A percentile compares a stretch with the other conserved stretches of the same genome.
Conservation (phyloP, 2,113 vertebrate species). For the Hucho hucho region DNA sequence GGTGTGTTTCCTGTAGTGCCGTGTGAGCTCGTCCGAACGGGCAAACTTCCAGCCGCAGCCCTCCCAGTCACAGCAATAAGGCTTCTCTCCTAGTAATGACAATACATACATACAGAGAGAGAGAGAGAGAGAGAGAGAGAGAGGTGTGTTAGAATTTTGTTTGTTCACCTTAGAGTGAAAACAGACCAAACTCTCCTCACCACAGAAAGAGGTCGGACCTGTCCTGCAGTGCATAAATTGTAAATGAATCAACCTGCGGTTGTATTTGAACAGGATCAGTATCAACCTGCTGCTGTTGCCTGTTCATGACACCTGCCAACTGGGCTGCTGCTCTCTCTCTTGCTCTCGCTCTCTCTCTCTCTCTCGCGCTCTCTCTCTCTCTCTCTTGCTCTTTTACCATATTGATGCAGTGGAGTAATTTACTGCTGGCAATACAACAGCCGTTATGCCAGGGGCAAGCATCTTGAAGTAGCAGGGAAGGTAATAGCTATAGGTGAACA, state of each 20-base stretch:
- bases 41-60: constrained; percentile 99
- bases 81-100: constrained; percentile 88
- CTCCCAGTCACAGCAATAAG: constrained; percentile 99
- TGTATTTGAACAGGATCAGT: constrained; percentile 65
- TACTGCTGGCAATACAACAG: not conserved
- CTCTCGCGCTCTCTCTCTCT: not conserved
- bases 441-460: not conserved
- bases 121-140: constrained; percentile 10
- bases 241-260: constrained; percentile 34
- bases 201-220: constrained; percentile 54
- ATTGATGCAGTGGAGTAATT: not conserved
- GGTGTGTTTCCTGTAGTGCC: constrained; percentile 98
- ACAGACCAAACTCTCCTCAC: constrained; percentile 28
- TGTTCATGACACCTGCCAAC: constrained; percentile 60
- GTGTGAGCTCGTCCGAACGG: constrained; percentile 95
- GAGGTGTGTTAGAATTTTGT: constrained; percentile 43
- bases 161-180: constrained; percentile 32
- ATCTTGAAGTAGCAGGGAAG: not conserved
- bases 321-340: not conserved
- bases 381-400: not conserved
- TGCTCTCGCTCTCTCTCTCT: not conserved
- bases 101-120: constrained; percentile 47
- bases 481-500: not conserved
- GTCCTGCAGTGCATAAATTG: constrained; percentile 40
- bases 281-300: constrained; percentile 45